Conservation (phyloP, 2,797 vertebrate genomes). For the Dermochelys coriacea region DNA sequence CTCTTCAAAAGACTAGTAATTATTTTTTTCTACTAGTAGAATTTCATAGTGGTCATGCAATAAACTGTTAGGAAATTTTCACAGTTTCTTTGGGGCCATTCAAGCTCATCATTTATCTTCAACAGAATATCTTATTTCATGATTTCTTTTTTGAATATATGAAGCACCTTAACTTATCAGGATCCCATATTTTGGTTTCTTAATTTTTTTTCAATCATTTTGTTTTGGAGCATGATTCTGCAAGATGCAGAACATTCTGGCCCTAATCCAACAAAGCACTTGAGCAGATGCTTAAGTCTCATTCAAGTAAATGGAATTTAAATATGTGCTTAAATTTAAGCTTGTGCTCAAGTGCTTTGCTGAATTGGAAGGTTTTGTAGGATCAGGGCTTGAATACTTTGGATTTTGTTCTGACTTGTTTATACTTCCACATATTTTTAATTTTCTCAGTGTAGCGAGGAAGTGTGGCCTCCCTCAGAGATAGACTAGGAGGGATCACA, state of each 20-base stretch:
- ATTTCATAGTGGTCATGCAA: neutral
- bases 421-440: neutral
- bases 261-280: neutral
- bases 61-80: neutral
- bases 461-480: no score
- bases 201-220: neutral
- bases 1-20: neutral
- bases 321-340: neutral
- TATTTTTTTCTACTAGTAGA: neutral
- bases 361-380: neutral
- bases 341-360: neutral
- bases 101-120: neutral
- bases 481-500: no score
- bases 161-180: neutral
- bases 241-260: neutral
- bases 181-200: neutral
- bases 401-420: neutral
- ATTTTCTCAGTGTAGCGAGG: neutral
- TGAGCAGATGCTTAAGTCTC: neutral
- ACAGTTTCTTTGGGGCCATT: neutral
- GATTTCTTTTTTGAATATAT: neutral
- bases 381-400: neutral
- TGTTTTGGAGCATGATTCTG: neutral
- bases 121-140: neutral
- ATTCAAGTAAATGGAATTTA: neutral